Conservation (phyloP, 64 coral and sea anemone genomes). For the Acropora yongei region DNA sequence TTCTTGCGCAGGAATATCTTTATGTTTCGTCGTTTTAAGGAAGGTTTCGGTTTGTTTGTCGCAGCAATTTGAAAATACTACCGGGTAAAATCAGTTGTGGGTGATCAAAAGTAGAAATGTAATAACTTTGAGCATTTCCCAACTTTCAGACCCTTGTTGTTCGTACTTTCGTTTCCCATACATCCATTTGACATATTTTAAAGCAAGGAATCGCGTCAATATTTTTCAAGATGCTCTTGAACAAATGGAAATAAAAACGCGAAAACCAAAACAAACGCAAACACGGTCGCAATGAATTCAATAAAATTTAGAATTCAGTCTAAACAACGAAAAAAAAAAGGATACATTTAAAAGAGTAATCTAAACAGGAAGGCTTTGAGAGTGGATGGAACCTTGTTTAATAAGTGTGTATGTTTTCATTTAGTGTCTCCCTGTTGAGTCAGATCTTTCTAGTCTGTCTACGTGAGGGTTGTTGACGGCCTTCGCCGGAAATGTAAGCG, state of each 20-base stretch:
- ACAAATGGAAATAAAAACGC: background rate
- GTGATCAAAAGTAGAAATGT: constrained; percentile 1
- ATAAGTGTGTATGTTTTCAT: background rate
- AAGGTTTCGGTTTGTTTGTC: constrained; percentile 9
- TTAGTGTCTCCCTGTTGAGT: too few relatives aligned
- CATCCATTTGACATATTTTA: background rate
- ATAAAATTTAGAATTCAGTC: constrained; percentile 16
- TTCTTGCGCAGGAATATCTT: background rate
- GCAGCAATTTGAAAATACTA: constrained; percentile 40
- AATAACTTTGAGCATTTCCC: background rate
- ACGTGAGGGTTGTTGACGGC: background rate
- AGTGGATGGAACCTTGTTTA: background rate
- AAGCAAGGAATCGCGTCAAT: background rate
- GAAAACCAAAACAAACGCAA: constrained; percentile 31
- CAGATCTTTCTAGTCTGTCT: background rate
- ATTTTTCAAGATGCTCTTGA: constrained; percentile 19
- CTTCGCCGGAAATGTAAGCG: constrained; percentile 39
- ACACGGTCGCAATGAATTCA: constrained; percentile 27
- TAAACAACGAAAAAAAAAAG: background rate
- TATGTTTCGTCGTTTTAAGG: background rate
- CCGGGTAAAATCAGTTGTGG: background rate
- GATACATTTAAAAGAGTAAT: background rate
- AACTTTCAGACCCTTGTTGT: background rate
- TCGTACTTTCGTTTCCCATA: background rate
- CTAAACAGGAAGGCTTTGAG: background rate